A percentile compares a stretch with the other conserved stretches of the same genome.
phyloP scores from a whole-genome alignment of 2,888 invertebrate species.

The Lordiphosa fenestrarum region DNA sequence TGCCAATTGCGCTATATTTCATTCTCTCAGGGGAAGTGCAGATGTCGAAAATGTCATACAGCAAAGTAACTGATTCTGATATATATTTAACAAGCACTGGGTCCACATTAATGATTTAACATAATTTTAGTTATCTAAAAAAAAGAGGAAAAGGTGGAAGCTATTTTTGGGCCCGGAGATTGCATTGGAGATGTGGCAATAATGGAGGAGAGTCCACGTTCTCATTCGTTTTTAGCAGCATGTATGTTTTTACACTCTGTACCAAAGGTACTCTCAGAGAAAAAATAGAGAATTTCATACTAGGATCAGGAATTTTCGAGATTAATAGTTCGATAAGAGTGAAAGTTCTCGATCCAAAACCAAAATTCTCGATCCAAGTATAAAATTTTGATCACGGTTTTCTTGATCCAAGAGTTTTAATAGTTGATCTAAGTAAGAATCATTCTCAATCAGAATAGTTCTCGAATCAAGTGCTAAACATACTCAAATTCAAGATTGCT shows the following conservation, averaged over 20 bases:
- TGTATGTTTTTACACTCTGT: conserved; percentile 35
- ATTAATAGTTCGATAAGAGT: no score
- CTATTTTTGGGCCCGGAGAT: conserved; percentile 70
- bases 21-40: conserved; percentile 83
- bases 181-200: conserved; percentile 68
- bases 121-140: conserved; percentile 5
- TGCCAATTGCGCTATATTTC: conserved; percentile 84
- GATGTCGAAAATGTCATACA: conserved; percentile 47
- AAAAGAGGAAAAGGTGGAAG: conserved; percentile 33
- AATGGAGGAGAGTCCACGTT: conserved; percentile 47
- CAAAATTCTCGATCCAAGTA: no score
- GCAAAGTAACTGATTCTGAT: conserved; percentile 48
- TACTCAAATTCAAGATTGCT: no score
- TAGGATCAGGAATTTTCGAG: no score
- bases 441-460: no score
- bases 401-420: no score
- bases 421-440: no score
- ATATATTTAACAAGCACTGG: background rate
- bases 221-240: conserved; percentile 45
- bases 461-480: no score
- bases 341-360: no score
- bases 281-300: no score
- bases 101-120: background rate
- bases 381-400: no score
- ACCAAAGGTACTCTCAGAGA: no score